Evolutionary conservation across 2,888 invertebrate species (phyloP).

Genomic region (Tiphia femorata): DNA sequence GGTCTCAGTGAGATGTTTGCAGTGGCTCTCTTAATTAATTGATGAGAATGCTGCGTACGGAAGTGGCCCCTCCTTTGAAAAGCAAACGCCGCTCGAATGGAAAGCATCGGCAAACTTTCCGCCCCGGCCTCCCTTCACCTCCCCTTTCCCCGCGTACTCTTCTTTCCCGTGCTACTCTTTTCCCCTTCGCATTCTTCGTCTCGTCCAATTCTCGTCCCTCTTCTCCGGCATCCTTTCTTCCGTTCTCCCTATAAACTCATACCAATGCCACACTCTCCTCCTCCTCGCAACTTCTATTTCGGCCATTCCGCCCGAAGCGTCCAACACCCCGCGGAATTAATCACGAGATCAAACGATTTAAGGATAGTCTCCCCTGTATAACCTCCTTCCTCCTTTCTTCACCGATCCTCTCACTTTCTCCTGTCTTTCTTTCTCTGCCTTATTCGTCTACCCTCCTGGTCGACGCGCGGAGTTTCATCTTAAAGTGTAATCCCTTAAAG

Average conservation of each 20-base stretch:
- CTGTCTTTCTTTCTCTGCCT: slow-evolving; percentile 15
- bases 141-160: slow-evolving; percentile 2
- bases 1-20: slow-evolving; percentile 24
- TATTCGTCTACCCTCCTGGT: too few relatives aligned
- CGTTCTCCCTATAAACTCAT: too few relatives aligned
- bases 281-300: slow-evolving; percentile 17
- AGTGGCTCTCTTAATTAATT: slow-evolving; percentile 40
- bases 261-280: not conserved
- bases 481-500: slow-evolving; percentile 45
- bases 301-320: slow-evolving; percentile 16
- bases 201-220: not conserved
- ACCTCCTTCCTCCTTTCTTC: slow-evolving; percentile 24
- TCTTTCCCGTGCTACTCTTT: not conserved
- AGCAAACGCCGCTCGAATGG: slow-evolving; percentile 27
- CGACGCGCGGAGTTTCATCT: slow-evolving; percentile 40
- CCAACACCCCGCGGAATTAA: slow-evolving; percentile 34
- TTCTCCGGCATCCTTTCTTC: not conserved
- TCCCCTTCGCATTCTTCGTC: not conserved
- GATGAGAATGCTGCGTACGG: slow-evolving; percentile 23
- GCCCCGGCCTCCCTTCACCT: slow-evolving; percentile 4
- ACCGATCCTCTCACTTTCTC: not conserved
- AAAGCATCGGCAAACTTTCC: slow-evolving; percentile 37
- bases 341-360: slow-evolving; percentile 48
- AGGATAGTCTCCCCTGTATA: too few relatives aligned
- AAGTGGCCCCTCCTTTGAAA: slow-evolving; percentile 20